phyloP scores from a whole-genome alignment of 2,797 vertebrate genomes.

The Numenius phaeopus region DNA sequence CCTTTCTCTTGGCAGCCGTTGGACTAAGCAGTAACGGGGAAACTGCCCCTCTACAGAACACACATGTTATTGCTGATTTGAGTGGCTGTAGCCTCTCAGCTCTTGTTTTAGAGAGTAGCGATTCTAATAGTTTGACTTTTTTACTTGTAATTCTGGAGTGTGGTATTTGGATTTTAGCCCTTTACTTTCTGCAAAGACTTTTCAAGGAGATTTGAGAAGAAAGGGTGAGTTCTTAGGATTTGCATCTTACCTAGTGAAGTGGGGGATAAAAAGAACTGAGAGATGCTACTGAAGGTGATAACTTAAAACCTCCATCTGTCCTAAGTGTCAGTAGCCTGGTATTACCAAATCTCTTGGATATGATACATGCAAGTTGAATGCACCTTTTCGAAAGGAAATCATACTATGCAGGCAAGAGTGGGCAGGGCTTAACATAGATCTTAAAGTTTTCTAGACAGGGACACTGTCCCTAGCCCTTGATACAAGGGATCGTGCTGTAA shows the following conservation, averaged over 20 bases:
- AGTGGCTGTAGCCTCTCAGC: not conserved
- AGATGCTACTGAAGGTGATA: not conserved
- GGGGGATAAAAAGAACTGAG: not conserved
- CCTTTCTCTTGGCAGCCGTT: not conserved
- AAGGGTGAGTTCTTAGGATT: not conserved
- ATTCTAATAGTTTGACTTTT: not conserved
- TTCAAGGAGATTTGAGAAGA: not conserved
- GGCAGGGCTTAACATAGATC: not conserved
- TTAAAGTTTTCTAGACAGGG: not conserved
- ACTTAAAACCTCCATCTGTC: not conserved
- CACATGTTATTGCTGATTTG: not conserved
- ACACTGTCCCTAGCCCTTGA: not conserved
- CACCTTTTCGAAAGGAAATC: not conserved
- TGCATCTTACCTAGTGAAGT: not conserved
- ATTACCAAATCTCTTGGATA: not conserved
- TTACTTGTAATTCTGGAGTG: not conserved
- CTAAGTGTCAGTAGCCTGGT: not conserved
- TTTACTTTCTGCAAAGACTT: not conserved
- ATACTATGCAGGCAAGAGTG: not conserved
- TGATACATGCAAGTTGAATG: not conserved
- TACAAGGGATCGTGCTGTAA: not conserved
- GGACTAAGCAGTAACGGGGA: not conserved
- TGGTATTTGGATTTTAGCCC: not conserved
- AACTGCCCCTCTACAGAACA: not conserved
- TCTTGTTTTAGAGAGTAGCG: not conserved